phyloP scores from a whole-genome alignment of 2,113 vertebrate genomes.

The Psittacula cyanocephala region DNA sequence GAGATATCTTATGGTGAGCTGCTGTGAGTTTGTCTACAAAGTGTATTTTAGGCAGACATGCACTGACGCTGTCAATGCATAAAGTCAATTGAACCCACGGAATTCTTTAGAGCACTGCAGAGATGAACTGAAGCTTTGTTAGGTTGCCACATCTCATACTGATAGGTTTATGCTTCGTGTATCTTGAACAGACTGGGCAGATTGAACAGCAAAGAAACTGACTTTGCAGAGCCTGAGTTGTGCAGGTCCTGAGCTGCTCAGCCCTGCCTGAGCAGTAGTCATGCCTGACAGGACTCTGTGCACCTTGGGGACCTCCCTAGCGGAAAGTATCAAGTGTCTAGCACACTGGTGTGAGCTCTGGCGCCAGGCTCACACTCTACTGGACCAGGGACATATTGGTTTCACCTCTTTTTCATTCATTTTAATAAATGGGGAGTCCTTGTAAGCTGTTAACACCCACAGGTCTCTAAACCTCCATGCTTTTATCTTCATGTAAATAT shows the following conservation, averaged over 20 bases:
- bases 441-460: neutral
- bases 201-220: neutral
- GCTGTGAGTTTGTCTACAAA: neutral
- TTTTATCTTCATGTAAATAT: neutral
- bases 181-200: neutral
- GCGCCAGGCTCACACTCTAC: neutral
- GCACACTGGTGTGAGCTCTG: neutral
- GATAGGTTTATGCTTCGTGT: neutral
- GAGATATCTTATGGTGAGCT: neutral
- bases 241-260: neutral
- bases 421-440: neutral
- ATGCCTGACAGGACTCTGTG: too few relatives aligned
- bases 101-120: neutral
- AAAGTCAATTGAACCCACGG: neutral
- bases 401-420: neutral
- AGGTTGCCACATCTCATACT: neutral
- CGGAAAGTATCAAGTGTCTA: neutral
- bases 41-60: neutral
- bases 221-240: neutral
- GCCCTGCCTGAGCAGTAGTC: neutral
- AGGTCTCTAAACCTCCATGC: accelerated
- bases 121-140: neutral
- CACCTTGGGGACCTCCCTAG: neutral
- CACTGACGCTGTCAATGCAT: neutral
- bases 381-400: neutral